Evolutionary conservation across 2,113 vertebrate species (phyloP).

Genomic region (Orthonyx spaldingii): DNA sequence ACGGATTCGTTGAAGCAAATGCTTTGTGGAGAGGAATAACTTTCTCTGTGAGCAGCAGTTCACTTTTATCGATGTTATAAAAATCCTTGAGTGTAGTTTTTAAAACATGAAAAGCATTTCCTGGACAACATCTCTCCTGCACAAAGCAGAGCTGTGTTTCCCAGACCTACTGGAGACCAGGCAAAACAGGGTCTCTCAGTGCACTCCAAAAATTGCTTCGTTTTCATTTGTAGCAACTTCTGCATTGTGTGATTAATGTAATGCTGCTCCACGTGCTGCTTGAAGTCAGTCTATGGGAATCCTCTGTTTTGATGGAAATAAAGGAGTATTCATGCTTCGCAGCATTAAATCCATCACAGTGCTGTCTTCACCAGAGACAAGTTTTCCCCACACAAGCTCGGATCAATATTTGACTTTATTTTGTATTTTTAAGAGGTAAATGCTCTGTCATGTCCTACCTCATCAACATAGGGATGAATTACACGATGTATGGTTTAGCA

Average conservation of each 20-base stretch:
- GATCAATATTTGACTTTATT: background rate
- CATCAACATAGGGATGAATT: background rate
- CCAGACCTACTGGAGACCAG: slow-evolving; percentile 55
- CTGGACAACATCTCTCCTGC: slow-evolving; percentile 62
- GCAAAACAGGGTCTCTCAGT: slow-evolving; percentile 42
- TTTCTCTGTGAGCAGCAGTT: slow-evolving; percentile 27
- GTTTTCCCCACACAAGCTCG: background rate
- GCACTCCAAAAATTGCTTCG: background rate
- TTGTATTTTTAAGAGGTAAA: background rate
- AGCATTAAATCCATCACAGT: background rate
- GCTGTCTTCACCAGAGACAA: background rate
- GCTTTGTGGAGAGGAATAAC: background rate
- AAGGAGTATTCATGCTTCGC: background rate
- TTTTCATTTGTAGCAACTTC: slow-evolving; percentile 1
- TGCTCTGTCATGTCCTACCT: background rate
- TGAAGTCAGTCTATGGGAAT: background rate
- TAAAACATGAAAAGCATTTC: slow-evolving; percentile 70
- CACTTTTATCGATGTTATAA: slow-evolving; percentile 54
- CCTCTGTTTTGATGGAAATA: background rate
- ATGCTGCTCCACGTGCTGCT: background rate
- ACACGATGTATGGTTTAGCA: background rate
- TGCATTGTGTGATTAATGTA: slow-evolving; percentile 18
- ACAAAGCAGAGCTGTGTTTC: slow-evolving; percentile 67
- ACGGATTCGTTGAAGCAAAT: background rate
- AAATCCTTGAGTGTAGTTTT: slow-evolving; percentile 58